A percentile compares a stretch with the other conserved stretches of the same genome.
phyloP scores from a whole-genome alignment of 2,113 vertebrate genomes.

The Myotis davidii region DNA sequence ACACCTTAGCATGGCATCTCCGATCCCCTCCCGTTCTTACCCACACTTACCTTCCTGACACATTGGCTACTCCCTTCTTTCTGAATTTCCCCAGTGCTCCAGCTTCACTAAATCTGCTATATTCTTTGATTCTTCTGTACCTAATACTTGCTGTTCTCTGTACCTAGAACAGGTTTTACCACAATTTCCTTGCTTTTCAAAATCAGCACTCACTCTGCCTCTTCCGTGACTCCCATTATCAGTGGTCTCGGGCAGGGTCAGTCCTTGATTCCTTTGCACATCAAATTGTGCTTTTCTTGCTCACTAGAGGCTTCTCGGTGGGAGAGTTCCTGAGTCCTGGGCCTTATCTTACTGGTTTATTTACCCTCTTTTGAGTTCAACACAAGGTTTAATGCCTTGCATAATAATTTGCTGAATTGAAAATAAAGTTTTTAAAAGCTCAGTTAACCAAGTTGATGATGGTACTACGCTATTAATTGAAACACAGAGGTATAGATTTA shows the following conservation, averaged over 20 bases:
- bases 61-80: neutral
- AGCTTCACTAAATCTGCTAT: neutral
- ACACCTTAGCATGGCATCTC: neutral
- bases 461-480: neutral
- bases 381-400: neutral
- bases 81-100: neutral
- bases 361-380: neutral
- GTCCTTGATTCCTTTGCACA: neutral
- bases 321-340: neutral
- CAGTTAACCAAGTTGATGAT: neutral
- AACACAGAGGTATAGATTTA: neutral
- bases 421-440: conserved; percentile 33
- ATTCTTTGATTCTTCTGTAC: neutral
- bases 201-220: neutral
- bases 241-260: neutral
- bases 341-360: neutral
- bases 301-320: neutral
- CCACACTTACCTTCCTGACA: neutral
- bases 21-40: neutral
- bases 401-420: neutral
- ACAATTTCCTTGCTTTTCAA: neutral
- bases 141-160: neutral
- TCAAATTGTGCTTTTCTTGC: neutral
- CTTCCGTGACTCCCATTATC: neutral
- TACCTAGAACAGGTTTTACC: neutral